phyloP scores from a whole-genome alignment of 1,140 invertebrate species.

The Cotesia vestalis region DNA sequence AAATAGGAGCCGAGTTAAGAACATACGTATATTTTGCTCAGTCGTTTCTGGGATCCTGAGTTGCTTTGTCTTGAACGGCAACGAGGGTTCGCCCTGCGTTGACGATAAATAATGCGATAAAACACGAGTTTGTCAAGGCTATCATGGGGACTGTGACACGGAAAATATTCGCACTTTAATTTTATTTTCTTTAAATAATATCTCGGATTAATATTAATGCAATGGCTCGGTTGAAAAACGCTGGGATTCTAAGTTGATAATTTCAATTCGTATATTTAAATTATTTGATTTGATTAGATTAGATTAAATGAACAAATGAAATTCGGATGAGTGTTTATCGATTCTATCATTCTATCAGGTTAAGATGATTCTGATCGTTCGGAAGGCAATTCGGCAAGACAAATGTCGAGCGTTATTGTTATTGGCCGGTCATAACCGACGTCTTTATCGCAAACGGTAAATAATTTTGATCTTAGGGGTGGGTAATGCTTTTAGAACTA shows the following conservation, averaged over 20 bases:
- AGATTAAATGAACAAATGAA: constrained; percentile 22
- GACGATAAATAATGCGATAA: constrained; percentile 67
- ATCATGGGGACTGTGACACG: constrained; percentile 51
- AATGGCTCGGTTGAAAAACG: not conserved
- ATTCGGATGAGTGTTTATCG: constrained; percentile 19
- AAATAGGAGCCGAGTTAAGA: constrained; percentile 20
- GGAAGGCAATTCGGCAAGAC: constrained; percentile 26
- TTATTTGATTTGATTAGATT: no score
- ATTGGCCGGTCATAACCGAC: constrained; percentile 29
- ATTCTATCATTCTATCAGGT: not conserved
- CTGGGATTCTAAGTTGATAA: no score
- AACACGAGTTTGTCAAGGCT: constrained; percentile 65
- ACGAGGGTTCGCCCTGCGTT: constrained; percentile 44
- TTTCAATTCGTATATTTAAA: no score
- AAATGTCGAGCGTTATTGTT: constrained; percentile 35
- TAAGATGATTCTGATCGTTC: constrained; percentile 5
- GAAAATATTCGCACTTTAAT: constrained; percentile 29
- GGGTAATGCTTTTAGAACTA: constrained; percentile 31
- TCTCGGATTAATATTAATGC: constrained; percentile 4
- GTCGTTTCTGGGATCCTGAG: not conserved
- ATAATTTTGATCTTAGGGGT: constrained; percentile 32
- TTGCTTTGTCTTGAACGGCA: constrained; percentile 15
- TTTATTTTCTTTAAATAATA: not conserved
- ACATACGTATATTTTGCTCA: constrained; percentile 39
- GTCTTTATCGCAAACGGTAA: constrained; percentile 38